A percentile compares a stretch with the other conserved stretches of the same genome.
These are phyloP conservation scores for Apamea epomidion DNA, from an alignment of 2,888 invertebrate genomes.

Conservation along the genomic window DNA sequence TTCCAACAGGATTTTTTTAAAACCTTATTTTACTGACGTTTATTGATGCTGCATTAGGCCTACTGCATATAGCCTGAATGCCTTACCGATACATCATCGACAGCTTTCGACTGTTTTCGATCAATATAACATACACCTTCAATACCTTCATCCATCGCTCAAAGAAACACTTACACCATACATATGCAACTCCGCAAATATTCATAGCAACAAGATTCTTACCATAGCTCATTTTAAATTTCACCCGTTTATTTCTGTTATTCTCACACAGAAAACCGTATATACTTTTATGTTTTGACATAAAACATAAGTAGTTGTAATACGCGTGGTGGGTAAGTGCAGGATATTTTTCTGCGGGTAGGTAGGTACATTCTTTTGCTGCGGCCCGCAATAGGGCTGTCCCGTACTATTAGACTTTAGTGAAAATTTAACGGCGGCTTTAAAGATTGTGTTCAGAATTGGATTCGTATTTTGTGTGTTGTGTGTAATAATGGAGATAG, in stretches of 20 bases:
- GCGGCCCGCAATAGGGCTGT: slow-evolving; percentile 57
- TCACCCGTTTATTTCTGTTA: slow-evolving; percentile 66
- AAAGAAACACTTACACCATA: slow-evolving; percentile 11
- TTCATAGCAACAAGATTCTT: slow-evolving; percentile 22
- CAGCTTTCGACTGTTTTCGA: not conserved
- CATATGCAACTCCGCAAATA: slow-evolving; percentile 1
- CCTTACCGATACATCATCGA: not conserved
- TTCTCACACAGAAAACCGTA: slow-evolving; percentile 60
- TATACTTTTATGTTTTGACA: slow-evolving; percentile 68
- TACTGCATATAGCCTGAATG: not conserved
- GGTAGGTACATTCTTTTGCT: slow-evolving; percentile 50
- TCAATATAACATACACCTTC: not conserved
- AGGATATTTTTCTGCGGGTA: slow-evolving; percentile 64
- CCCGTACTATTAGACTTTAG: slow-evolving; percentile 38
- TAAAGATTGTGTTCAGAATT: slow-evolving; percentile 38
- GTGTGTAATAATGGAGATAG: slow-evolving; percentile 15
- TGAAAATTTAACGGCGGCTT: slow-evolving; percentile 45
- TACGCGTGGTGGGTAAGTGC: slow-evolving; percentile 64
- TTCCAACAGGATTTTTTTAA: not conserved
- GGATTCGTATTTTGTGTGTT: slow-evolving; percentile 24
- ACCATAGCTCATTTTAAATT: slow-evolving; percentile 63
- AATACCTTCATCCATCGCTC: not conserved
- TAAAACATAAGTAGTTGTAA: slow-evolving; percentile 70
- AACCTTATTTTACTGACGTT: not conserved
- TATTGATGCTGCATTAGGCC: not conserved